A percentile compares a stretch with the other conserved stretches of the same genome.
Conservation (phyloP, 2,797 vertebrate genomes). For the Fistularia commersonii region DNA sequence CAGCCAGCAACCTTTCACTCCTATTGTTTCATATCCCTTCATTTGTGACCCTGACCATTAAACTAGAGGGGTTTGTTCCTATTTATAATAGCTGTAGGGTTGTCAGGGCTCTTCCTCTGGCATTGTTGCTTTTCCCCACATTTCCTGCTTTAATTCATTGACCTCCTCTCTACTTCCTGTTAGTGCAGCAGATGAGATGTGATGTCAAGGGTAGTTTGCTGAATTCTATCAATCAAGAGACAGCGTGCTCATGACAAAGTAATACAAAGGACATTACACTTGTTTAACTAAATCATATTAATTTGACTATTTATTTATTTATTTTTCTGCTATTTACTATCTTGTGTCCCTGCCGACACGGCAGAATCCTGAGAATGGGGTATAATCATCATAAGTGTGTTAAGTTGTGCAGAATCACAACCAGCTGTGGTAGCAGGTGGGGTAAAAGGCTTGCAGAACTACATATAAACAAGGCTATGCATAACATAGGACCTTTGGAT, state of each 20-base stretch:
- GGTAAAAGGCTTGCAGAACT: no score
- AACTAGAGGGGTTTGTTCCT: constrained; percentile 66
- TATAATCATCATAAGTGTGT: no score
- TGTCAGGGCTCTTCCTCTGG: constrained; percentile 66
- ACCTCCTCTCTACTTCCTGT: constrained; percentile 81
- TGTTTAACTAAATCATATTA: constrained; percentile 23
- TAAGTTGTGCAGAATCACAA: no score
- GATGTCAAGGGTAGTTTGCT: constrained; percentile 47
- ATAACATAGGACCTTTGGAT: no score
- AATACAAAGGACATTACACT: background rate
- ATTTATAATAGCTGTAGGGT: constrained; percentile 70
- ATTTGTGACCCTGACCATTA: constrained; percentile 63
- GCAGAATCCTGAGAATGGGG: no score
- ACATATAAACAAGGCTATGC: no score
- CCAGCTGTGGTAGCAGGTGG: no score
- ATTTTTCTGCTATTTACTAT: no score
- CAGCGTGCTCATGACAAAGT: constrained; percentile 10
- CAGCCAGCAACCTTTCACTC: constrained; percentile 58
- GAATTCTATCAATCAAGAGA: constrained; percentile 47
- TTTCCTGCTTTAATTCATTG: constrained; percentile 76
- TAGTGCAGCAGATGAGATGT: constrained; percentile 57
- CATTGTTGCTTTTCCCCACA: constrained; percentile 70
- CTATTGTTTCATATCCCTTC: constrained; percentile 67
- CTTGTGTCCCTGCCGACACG: no score
- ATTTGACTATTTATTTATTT: no score